Percentiles rank a stretch among this genome's conserved stretches.
phyloP scores from a whole-genome alignment of 2,113 vertebrate genomes.

The Oncorhynchus gorbuscha region DNA sequence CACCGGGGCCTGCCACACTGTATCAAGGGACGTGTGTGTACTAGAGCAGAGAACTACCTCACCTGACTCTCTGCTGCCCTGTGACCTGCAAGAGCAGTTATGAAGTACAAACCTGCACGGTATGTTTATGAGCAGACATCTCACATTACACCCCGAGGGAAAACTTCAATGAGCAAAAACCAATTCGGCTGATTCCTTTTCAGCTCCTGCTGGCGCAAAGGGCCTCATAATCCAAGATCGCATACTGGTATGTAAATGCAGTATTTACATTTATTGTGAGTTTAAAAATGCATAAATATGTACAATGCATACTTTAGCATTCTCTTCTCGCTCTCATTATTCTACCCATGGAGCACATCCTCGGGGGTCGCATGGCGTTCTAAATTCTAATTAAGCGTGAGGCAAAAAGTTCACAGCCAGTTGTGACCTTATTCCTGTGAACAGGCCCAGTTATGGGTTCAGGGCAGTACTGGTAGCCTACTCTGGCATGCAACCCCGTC shows the following conservation, averaged over 20 bases:
- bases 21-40: conserved; percentile 50
- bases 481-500: background rate
- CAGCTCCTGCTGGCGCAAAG: too few relatives aligned
- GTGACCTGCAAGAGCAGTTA: conserved; percentile 50
- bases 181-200: too few relatives aligned
- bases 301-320: background rate
- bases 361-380: conserved; percentile 51
- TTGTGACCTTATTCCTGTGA: conserved; percentile 45
- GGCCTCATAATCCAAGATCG: too few relatives aligned
- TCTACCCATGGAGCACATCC: conserved; percentile 50
- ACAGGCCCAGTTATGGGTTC: conserved; percentile 39
- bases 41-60: conserved; percentile 37
- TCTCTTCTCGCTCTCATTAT: conserved; percentile 52
- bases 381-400: conserved; percentile 66
- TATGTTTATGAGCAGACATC: conserved; percentile 55
- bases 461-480: conserved; percentile 27
- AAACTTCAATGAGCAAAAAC: too few relatives aligned
- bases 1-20: conserved; percentile 66
- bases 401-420: conserved; percentile 48
- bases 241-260: background rate
- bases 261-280: background rate
- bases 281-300: too few relatives aligned
- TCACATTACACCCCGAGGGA: background rate
- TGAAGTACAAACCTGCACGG: conserved; percentile 48
- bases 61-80: conserved; percentile 10